Percentiles rank a stretch among this genome's conserved stretches.
Conservation (phyloP, 2,797 vertebrate genomes). For the Pterois miles region DNA sequence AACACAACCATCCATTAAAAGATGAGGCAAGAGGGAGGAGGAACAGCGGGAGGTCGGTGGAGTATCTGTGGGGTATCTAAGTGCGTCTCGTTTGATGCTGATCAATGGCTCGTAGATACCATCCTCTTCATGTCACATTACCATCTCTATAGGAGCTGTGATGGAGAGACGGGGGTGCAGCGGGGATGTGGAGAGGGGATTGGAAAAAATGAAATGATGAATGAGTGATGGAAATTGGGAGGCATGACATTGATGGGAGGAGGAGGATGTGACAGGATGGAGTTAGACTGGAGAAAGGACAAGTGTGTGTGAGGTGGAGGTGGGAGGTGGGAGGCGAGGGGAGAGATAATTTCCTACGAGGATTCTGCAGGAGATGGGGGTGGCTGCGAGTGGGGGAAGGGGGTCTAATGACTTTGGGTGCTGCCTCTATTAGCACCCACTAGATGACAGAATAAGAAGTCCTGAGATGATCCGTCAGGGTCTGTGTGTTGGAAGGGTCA, state of each 20-base stretch:
- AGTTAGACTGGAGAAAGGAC: conserved; percentile 32
- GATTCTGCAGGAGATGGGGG: conserved; percentile 29
- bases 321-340: not conserved
- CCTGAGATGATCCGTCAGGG: conserved; percentile 46
- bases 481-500: conserved; percentile 25
- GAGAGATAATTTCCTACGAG: conserved; percentile 47
- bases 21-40: not conserved
- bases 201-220: conserved; percentile 47
- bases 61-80: conserved; percentile 11
- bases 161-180: conserved; percentile 28
- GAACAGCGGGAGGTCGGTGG: not conserved
- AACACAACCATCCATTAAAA: conserved; percentile 4
- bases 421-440: conserved; percentile 55
- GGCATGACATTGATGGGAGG: conserved; percentile 52
- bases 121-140: conserved; percentile 76
- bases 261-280: conserved; percentile 24
- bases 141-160: conserved; percentile 70
- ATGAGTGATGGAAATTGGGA: conserved; percentile 61
- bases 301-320: conserved; percentile 7
- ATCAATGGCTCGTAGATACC: conserved; percentile 63
- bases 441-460: conserved; percentile 46
- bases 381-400: not conserved
- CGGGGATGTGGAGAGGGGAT: not conserved
- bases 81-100: conserved; percentile 60
- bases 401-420: conserved; percentile 48